Percentiles rank a stretch among this genome's conserved stretches.
These are phyloP conservation scores for Drosophila equinoxialis DNA, from an alignment of 1,140 invertebrate genomes.

Conservation along the genomic window DNA sequence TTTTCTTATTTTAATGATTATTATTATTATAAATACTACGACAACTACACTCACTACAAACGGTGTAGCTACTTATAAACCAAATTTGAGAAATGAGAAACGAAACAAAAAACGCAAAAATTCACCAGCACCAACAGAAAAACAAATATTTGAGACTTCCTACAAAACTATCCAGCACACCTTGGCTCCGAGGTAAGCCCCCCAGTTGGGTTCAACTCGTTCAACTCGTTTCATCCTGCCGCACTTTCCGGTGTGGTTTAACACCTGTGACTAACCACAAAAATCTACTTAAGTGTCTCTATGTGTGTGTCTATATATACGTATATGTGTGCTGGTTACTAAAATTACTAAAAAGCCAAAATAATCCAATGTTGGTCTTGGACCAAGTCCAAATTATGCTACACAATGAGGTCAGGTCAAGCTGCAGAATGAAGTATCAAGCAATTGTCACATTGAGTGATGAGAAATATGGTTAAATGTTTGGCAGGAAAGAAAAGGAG, in stretches of 20 bases:
- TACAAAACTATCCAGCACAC: slow-evolving; percentile 6
- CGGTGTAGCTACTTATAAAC: slow-evolving; percentile 60
- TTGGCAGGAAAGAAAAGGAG: background rate
- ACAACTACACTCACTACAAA: slow-evolving; percentile 38
- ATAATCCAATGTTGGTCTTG: slow-evolving; percentile 31
- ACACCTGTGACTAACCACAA: slow-evolving; percentile 26
- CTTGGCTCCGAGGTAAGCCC: slow-evolving; percentile 32
- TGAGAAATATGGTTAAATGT: background rate
- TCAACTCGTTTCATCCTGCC: background rate
- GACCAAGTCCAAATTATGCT: slow-evolving; percentile 33
- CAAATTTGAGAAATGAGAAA: slow-evolving; percentile 1
- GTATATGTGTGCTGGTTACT: slow-evolving; percentile 40
- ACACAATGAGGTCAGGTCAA: slow-evolving; percentile 36
- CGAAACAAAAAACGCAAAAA: background rate
- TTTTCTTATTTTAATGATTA: slow-evolving; percentile 20
- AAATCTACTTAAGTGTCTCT: slow-evolving; percentile 3
- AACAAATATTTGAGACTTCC: slow-evolving; percentile 2
- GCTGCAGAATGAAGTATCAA: background rate
- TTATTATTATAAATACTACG: slow-evolving; percentile 24
- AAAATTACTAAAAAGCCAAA: slow-evolving; percentile 46
- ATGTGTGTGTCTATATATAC: background rate
- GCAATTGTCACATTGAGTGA: background rate
- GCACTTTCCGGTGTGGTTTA: slow-evolving; percentile 7
- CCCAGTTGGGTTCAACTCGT: slow-evolving; percentile 13
- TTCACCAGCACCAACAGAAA: slow-evolving; percentile 24